Base-by-base conservation (phyloP, 1,140 invertebrate species). In the Matsumurasca onukii region DNA sequence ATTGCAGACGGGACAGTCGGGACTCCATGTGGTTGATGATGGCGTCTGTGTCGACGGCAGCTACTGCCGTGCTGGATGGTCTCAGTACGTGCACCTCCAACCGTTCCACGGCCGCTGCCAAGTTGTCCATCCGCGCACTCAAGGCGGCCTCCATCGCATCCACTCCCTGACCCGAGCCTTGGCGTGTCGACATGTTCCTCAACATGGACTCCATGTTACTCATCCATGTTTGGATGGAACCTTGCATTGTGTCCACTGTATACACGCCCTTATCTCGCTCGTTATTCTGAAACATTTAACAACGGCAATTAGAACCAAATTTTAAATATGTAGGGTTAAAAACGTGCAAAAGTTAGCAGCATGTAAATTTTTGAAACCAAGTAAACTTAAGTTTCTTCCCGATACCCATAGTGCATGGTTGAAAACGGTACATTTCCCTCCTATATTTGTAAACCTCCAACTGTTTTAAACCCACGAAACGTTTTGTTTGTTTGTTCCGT, bases 251-350 rank as follows among this genome's bases (percentile, higher is more conserved):
- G 49, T 88, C 85, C 13, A 91, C 78, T 3, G 82, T 82, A 70
- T 90, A 88, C 48, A 83, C 81, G 0, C 86, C 87, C 74, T 89
- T 85, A 69, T 90, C 88, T 66, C 85, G 78, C 74, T 89, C 87
- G 73, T 89, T 87, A 75, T 83, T 86, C 85, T 89, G 73, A 66
- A 76, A 74, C 0, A 62, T 66, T 22, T 39, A 17, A 39, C 17
- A 39, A 39, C n/a, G n/a, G n/a, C n/a, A n/a, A n/a, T n/a, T n/a
- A n/a, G n/a, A n/a, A n/a, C n/a, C n/a, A n/a, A n/a, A n/a, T n/a
- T n/a, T n/a, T n/a, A n/a, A n/a, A n/a, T n/a, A n/a, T n/a, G n/a
- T n/a, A n/a, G n/a, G n/a, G n/a, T n/a, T n/a, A n/a, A n/a, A n/a
- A n/a, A n/a, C n/a, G n/a, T n/a, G n/a, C n/a, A n/a, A n/a, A n/a